phyloP scores from a whole-genome alignment of 2,113 vertebrate species.

The Triplophysa rosa region DNA sequence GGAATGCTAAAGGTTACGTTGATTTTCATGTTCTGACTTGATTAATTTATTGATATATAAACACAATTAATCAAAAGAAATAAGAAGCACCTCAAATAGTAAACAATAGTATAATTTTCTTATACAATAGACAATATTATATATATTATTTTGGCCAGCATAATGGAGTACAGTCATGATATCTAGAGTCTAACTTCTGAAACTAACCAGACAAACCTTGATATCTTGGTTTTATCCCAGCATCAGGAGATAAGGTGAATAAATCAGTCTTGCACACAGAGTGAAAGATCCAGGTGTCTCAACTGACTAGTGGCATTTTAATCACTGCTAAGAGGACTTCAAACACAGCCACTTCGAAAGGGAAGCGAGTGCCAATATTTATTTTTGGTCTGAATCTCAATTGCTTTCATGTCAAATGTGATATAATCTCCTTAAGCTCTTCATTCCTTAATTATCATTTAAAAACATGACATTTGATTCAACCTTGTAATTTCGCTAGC shows the following conservation, averaged over 20 bases:
- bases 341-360: neutral
- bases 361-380: neutral
- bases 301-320: conserved; percentile 23
- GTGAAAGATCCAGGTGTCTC: conserved; percentile 11
- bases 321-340: conserved; percentile 12
- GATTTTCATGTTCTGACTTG: neutral
- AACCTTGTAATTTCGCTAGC: conserved; percentile 9
- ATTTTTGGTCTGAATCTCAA: conserved; percentile 23
- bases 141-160: too few species aligned
- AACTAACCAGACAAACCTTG: neutral
- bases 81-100: neutral
- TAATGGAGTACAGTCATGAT: too few species aligned
- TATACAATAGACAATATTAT: too few species aligned
- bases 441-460: conserved; percentile 26
- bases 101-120: too few species aligned
- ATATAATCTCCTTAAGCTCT: conserved; percentile 18
- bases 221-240: neutral
- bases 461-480: conserved; percentile 23
- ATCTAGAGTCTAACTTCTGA: too few species aligned
- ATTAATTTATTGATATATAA: neutral
- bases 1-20: neutral
- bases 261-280: neutral
- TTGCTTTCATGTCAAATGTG: conserved; percentile 25
- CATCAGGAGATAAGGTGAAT: conserved; percentile 8
- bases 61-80: neutral